These are phyloP conservation scores for Leptopilina syphax DNA, from an alignment of 2,888 invertebrate species.

Conservation along the genomic window DNA sequence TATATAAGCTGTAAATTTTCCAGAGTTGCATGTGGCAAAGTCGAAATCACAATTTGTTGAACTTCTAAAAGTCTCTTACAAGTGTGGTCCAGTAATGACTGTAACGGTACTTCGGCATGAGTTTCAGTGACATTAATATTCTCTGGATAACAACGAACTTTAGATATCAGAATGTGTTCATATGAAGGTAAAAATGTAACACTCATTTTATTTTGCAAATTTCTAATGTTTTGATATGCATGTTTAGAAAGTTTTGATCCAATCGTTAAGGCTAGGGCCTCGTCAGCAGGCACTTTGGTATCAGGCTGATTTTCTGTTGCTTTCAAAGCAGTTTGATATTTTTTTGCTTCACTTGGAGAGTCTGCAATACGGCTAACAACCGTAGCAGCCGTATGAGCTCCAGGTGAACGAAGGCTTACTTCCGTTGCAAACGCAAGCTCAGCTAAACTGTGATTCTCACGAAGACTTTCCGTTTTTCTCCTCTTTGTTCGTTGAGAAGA, in stretches of 20 bases:
- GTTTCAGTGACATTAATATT: conserved; percentile 4
- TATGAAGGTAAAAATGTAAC: conserved; percentile 6
- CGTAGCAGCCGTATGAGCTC: background rate
- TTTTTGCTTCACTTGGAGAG: background rate
- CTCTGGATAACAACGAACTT: conserved; percentile 7
- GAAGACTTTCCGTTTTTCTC: no score
- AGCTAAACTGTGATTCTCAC: no score
- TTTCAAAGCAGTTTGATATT: background rate
- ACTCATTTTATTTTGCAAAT: background rate
- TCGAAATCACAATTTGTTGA: background rate
- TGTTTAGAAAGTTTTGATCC: conserved; percentile 9
- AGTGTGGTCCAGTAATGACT: background rate
- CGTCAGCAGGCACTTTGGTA: background rate
- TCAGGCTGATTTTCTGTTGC: background rate
- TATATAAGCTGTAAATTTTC: background rate
- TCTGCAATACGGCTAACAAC: background rate
- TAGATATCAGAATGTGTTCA: background rate
- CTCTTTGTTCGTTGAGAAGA: no score
- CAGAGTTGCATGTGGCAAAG: background rate
- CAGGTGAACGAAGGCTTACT: background rate
- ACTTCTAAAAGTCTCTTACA: background rate
- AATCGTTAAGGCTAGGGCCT: background rate
- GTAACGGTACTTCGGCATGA: conserved; percentile 9
- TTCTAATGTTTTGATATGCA: conserved; percentile 6
- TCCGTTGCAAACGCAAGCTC: no score